Evolutionary conservation across 2,888 invertebrate genomes (phyloP), one percentile per base, ranked within the genome.

Genomic region (Chrysodeixis includens): DNA sequence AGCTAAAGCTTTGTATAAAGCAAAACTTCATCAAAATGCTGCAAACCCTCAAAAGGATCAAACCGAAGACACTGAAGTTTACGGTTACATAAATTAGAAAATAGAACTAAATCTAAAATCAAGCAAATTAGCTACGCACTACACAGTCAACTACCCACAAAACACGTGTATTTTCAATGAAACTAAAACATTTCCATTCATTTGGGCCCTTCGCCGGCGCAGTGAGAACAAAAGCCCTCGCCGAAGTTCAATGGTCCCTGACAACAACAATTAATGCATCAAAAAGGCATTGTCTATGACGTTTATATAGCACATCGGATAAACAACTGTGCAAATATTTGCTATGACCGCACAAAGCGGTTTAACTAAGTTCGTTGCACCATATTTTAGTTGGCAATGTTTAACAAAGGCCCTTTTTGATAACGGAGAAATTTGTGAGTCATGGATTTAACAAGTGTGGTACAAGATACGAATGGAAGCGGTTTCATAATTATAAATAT

Each of bases 301-400:
- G 60, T 44, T 32, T 55, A 53, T 22, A 61, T 60, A 61, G 16
- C 61, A 22, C 58, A 66, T 76, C 74, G 79, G 83, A 78, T 83
- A 78, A 86, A 83, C 90, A 88, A 85, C 84, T 91, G 91, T 83
- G 86, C 84, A 85, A 90, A 91, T 89, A 88, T 91, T 90, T 86
- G 84, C 81, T 68, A 44, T 72, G 64, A 68, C 81, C 82, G 82
- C 81, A 75, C 76, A 76, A 72, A 73, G 83, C 82, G 84, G 81
- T 49, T 85, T 79, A 76, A 78, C 69, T 66, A 75, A 78, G 84
- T 78, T 68, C 78, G 74, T 82, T 85, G 87, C 87, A 86, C 87
- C 83, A 83, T 75, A 87, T 88, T 90, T 88, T 82, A 88, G 84
- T 83, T 78, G 63, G 71, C 72, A 69, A 66, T 86, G 87, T 86